phyloP scores from a whole-genome alignment of 1,140 invertebrate genomes.

The Maconellicoccus hirsutus region DNA sequence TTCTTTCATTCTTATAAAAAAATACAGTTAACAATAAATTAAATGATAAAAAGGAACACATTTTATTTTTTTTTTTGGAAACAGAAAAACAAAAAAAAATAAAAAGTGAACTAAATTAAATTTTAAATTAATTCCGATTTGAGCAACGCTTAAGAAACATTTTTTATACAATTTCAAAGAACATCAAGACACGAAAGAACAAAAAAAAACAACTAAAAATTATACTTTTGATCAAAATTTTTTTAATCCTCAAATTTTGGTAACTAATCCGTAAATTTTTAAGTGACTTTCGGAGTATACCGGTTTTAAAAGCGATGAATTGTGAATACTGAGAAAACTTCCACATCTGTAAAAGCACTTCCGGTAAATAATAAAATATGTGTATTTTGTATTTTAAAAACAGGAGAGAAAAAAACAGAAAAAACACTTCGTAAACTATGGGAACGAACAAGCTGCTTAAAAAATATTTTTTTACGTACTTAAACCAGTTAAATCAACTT shows the following conservation, averaged over 20 bases:
- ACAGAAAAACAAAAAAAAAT: not conserved
- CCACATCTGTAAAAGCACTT: conserved; percentile 19
- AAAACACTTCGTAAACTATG: not conserved
- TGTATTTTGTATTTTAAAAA: conserved; percentile 13
- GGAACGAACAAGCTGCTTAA: conserved; percentile 12
- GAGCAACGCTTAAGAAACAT: conserved; percentile 15
- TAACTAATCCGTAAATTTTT: conserved; percentile 14
- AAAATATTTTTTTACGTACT: conserved; percentile 16
- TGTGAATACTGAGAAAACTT: not conserved
- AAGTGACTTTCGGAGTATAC: not conserved
- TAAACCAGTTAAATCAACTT: conserved; percentile 16
- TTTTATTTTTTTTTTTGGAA: conserved; percentile 13
- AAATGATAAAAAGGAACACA: conserved; percentile 22
- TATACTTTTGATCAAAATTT: conserved; percentile 15
- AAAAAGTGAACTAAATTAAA: conserved; percentile 13
- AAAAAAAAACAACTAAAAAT: conserved; percentile 1
- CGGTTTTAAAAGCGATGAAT: not conserved
- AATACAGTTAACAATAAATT: conserved; percentile 22
- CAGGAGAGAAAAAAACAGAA: not conserved
- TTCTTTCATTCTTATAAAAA: conserved; percentile 17
- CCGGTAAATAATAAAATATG: conserved; percentile 17
- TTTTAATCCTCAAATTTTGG: not conserved
- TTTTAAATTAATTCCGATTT: conserved; percentile 20
- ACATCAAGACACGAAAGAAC: not conserved
- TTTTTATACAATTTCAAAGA: not conserved